Evolutionary conservation across 2,888 invertebrate species (phyloP), one percentile per base, ranked within the genome.

Genomic region (Ophion slaviceki): DNA sequence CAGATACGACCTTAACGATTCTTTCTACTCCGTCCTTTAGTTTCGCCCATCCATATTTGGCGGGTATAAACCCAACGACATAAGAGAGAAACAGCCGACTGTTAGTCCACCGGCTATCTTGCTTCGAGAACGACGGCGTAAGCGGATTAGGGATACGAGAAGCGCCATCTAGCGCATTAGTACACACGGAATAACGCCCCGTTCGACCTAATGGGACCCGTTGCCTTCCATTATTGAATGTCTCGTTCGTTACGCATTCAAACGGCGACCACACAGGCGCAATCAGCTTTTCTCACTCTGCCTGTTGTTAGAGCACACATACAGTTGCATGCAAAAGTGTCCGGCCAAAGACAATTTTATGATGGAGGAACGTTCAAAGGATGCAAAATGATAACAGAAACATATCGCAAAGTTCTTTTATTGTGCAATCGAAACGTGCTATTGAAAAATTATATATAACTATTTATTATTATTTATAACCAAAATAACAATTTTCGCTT

Each of bases 191-290:
- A 75, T 78, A 62, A 78, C 68, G 47, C 68, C 67, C 74, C 14
- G 76, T 82, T 79, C 62, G 75, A 28, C 61, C 72, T 74, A 59
- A 72, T 78, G 24, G 62, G 24, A 36, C 62, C 62, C 72, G 81
- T 68, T 78, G 59, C 64, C 78, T 81, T 66, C 64, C 78, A 28
- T 47, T 36, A 66, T 74, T 81, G 78, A 78, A 75, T 81, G 47
- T 57, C 78, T 81, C 81, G 74, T 78, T 85, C 74, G 68, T 81
- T 64, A 64, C 45, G 64, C 74, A 81, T 81, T 85, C 74, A 67
- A 70, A 78, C 68, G 36, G 45, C 68, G n/a, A 62, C 57, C 68
- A 53, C 20, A 24, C 14, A 6, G 24, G n/a, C 72, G 61, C 66
- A 75, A 76, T 78, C 80, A 80, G 71, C 62, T 72, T 80, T 78